Conservation (phyloP, 1,140 invertebrate genomes). For the Harlomillsia oculata region DNA sequence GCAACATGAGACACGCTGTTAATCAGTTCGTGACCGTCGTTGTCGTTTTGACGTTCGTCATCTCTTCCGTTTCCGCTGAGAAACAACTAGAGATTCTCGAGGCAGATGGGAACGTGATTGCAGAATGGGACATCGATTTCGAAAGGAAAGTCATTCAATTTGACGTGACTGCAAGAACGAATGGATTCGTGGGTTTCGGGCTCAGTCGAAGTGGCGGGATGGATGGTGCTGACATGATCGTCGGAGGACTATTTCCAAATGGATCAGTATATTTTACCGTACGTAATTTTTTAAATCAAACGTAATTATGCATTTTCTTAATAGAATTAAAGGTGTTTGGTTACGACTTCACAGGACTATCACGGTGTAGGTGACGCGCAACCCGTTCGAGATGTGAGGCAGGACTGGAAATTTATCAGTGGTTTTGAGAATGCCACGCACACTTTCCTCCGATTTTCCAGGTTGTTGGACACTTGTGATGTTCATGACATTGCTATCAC, state of each 20-base stretch:
- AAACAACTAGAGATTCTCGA: slow-evolving; percentile 21
- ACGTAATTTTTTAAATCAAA: slow-evolving; percentile 8
- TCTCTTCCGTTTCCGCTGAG: too few relatives aligned
- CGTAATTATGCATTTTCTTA: not conserved
- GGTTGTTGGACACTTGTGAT: slow-evolving; percentile 69
- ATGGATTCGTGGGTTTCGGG: slow-evolving; percentile 63
- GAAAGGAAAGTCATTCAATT: slow-evolving; percentile 37
- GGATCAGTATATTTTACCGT: slow-evolving; percentile 24
- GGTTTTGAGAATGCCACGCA: slow-evolving; percentile 69
- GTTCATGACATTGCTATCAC: slow-evolving; percentile 57
- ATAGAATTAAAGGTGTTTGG: not conserved
- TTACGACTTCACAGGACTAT: slow-evolving; percentile 55
- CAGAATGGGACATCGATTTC: slow-evolving; percentile 18
- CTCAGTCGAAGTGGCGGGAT: slow-evolving; percentile 59
- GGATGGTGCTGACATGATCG: slow-evolving; percentile 65
- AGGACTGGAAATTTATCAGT: slow-evolving; percentile 61
- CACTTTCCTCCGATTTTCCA: slow-evolving; percentile 61
- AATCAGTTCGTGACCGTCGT: too few relatives aligned
- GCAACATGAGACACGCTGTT: too few relatives aligned
- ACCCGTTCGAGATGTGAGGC: slow-evolving; percentile 59
- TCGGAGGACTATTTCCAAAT: slow-evolving; percentile 57
- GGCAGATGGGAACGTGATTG: slow-evolving; percentile 17
- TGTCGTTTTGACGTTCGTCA: too few relatives aligned
- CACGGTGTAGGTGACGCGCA: slow-evolving; percentile 57
- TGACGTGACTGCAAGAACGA: slow-evolving; percentile 53